A percentile compares a stretch with the other conserved stretches of the same genome.
These are phyloP conservation scores for Schizaphis graminum DNA, from an alignment of 2,888 invertebrate genomes.

Conservation along the genomic window DNA sequence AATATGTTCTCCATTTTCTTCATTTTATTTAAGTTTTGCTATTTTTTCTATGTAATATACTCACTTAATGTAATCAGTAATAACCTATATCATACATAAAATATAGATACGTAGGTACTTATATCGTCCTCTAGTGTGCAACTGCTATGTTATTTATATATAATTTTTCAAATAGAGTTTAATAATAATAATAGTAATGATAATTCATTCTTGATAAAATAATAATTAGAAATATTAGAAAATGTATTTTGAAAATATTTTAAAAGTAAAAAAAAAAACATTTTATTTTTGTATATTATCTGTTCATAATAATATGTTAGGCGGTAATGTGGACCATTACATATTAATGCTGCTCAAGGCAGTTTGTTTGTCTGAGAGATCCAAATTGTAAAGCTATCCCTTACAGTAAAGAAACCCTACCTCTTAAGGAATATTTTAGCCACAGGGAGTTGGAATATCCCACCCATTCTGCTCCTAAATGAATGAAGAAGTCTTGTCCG, in stretches of 20 bases:
- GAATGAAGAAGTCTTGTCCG: conserved; percentile 16
- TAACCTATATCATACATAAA: background rate
- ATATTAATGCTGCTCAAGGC: background rate
- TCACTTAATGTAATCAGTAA: background rate
- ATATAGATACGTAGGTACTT: background rate
- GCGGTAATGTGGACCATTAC: background rate
- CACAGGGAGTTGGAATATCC: background rate
- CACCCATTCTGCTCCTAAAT: background rate
- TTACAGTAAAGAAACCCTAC: background rate
- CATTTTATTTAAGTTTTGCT: background rate
- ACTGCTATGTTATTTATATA: background rate
- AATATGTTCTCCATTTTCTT: background rate
- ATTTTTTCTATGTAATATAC: background rate
- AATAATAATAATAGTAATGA: background rate
- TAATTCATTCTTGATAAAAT: background rate
- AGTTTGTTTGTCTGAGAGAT: background rate
- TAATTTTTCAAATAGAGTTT: background rate
- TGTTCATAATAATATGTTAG: background rate
- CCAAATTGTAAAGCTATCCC: background rate
- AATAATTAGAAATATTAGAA: background rate
- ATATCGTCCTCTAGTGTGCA: background rate
- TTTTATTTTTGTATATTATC: background rate
- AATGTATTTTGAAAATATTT: background rate
- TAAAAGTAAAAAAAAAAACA: background rate
- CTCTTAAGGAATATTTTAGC: conserved; percentile 41